phyloP scores from a whole-genome alignment of 2,113 vertebrate species.

The Oreochromis spilurus region DNA sequence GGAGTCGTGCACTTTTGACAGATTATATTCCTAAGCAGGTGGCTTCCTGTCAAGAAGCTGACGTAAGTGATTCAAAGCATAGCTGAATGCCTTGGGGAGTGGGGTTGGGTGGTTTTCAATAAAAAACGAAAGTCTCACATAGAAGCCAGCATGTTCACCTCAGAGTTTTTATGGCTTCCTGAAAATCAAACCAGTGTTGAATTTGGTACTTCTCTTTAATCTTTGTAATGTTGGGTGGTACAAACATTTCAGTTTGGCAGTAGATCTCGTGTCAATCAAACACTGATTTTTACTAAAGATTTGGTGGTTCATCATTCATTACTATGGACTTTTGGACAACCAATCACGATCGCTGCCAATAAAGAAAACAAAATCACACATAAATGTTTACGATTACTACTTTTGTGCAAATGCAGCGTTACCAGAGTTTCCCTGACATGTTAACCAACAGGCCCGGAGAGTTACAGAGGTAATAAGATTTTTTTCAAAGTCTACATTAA shows the following conservation, averaged over 20 bases:
- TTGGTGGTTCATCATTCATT: neutral
- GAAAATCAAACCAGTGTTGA: neutral
- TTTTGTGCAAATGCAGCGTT: slow-evolving; percentile 10
- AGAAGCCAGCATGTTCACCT: neutral
- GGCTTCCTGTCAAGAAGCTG: neutral
- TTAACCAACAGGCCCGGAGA: neutral
- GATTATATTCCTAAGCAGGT: neutral
- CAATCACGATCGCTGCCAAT: neutral
- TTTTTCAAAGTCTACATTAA: neutral
- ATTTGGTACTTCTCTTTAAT: neutral
- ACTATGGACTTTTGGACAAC: neutral
- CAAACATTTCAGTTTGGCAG: neutral
- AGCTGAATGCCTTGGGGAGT: neutral
- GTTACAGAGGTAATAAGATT: neutral
- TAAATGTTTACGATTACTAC: neutral
- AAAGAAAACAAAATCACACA: neutral
- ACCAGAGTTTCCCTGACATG: neutral
- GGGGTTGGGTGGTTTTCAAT: neutral
- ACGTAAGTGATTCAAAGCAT: fast-evolving
- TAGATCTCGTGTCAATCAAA: neutral
- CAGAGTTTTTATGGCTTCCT: neutral
- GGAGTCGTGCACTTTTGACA: neutral
- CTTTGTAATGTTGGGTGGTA: neutral
- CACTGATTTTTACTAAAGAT: neutral
- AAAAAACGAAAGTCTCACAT: neutral